A percentile compares a stretch with the other conserved stretches of the same genome.
Evolutionary conservation across 2,888 invertebrate species (phyloP).

Genomic region (Byasa hedistus): DNA sequence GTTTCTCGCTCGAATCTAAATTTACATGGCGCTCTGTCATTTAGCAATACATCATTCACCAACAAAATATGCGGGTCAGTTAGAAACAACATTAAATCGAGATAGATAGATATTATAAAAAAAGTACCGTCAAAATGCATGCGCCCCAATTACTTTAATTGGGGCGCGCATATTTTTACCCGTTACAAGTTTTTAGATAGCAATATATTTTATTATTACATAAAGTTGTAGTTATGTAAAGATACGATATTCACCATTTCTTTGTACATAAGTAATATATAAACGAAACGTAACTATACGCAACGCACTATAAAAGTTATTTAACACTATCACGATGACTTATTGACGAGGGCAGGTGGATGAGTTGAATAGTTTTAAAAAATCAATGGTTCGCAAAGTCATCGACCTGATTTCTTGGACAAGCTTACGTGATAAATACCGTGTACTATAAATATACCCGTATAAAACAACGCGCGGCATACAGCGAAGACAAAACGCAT

Average conservation of each 20-base stretch:
- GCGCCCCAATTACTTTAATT: slow-evolving; percentile 39
- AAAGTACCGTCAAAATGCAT: neutral
- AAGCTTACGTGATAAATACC: slow-evolving; percentile 62
- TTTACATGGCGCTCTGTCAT: slow-evolving; percentile 60
- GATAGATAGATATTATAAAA: slow-evolving; percentile 40
- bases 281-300: no score
- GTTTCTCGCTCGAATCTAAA: slow-evolving; percentile 60
- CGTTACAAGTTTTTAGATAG: no score
- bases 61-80: slow-evolving; percentile 67
- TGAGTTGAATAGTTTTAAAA: slow-evolving; percentile 30
- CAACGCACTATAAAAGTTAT: no score
- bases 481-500: slow-evolving; percentile 65
- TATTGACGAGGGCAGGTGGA: no score
- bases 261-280: no score
- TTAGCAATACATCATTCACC: slow-evolving; percentile 60
- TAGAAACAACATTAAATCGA: slow-evolving; percentile 59
- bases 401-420: slow-evolving; percentile 65
- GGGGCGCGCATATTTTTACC: slow-evolving; percentile 34
- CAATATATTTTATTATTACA: no score
- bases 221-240: no score
- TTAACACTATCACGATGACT: no score
- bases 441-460: slow-evolving; percentile 62
- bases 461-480: slow-evolving; percentile 51
- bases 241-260: no score
- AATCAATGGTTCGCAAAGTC: slow-evolving; percentile 54